phyloP scores from a whole-genome alignment of 2,888 invertebrate genomes.

The Ptychoptera albimana region DNA sequence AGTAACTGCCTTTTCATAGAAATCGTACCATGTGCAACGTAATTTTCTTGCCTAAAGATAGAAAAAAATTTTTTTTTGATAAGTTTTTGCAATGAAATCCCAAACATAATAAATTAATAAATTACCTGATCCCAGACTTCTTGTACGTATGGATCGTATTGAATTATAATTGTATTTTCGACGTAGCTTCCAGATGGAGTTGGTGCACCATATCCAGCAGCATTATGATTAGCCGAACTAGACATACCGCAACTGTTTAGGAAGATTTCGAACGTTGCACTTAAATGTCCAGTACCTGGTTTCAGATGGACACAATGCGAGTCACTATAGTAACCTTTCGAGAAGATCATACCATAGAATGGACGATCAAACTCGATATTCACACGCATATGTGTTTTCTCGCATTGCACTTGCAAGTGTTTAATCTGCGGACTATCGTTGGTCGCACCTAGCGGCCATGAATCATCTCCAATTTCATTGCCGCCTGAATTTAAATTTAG shows the following conservation, averaged over 20 bases:
- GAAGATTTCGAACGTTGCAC: slow-evolving; percentile 87
- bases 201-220: slow-evolving; percentile 68
- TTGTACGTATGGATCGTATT: slow-evolving; percentile 88
- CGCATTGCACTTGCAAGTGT: slow-evolving; percentile 85
- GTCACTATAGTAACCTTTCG: slow-evolving; percentile 86
- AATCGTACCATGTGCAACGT: slow-evolving; percentile 91
- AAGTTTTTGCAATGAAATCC: neutral
- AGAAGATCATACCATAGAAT: slow-evolving; percentile 92
- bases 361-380: slow-evolving; percentile 90
- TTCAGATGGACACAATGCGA: slow-evolving; percentile 82
- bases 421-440: slow-evolving; percentile 83
- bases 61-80: neutral
- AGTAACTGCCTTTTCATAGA: slow-evolving; percentile 88
- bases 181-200: slow-evolving; percentile 87
- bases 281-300: slow-evolving; percentile 78
- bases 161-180: slow-evolving; percentile 87
- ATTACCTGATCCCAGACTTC: slow-evolving; percentile 83
- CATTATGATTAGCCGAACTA: slow-evolving; percentile 79
- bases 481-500: slow-evolving; percentile 12
- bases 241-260: slow-evolving; percentile 88
- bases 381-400: slow-evolving; percentile 89
- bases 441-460: slow-evolving; percentile 76
- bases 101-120: neutral
- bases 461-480: slow-evolving; percentile 39
- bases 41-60: slow-evolving; percentile 48